phyloP scores from a whole-genome alignment of 2,113 vertebrate species.

The Oryzias curvinotus region DNA sequence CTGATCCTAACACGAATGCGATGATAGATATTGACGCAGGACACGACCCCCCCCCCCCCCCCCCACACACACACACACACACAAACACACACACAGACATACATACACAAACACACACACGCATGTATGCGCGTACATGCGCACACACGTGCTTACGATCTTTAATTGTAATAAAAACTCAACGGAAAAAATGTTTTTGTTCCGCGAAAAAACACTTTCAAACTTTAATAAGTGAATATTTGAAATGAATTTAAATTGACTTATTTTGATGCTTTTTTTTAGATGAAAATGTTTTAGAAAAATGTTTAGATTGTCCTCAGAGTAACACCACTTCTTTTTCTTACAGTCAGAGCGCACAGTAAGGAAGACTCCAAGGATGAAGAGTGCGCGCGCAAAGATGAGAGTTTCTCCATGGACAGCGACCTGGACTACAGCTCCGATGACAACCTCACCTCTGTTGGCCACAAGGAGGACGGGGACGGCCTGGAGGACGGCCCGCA shows the following conservation, averaged over 20 bases:
- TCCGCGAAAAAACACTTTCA: no score
- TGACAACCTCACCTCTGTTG: constrained; percentile 85
- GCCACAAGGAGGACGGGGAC: constrained; percentile 85
- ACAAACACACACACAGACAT: no score
- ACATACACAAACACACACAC: not conserved
- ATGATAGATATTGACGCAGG: constrained; percentile 40
- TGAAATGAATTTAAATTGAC: no score
- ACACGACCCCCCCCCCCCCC: not conserved
- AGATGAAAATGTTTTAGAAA: not conserved
- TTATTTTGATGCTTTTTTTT: no score
- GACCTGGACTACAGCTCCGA: constrained; percentile 98
- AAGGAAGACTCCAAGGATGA: constrained; percentile 87
- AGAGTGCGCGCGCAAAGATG: constrained; percentile 86
- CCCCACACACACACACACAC: not conserved
- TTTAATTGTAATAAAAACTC: no score
- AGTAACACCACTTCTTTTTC: not conserved
- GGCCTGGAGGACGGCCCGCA: constrained; percentile 51
- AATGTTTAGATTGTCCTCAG: not conserved
- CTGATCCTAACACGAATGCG: constrained; percentile 32
- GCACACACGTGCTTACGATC: no score
- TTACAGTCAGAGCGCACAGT: constrained; percentile 73
- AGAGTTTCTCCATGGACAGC: constrained; percentile 96
- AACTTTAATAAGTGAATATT: no score
- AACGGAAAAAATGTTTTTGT: no score
- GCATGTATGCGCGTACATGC: no score